phyloP scores from a whole-genome alignment of 2,797 vertebrate genomes.

The Phoxinus dragarum region DNA sequence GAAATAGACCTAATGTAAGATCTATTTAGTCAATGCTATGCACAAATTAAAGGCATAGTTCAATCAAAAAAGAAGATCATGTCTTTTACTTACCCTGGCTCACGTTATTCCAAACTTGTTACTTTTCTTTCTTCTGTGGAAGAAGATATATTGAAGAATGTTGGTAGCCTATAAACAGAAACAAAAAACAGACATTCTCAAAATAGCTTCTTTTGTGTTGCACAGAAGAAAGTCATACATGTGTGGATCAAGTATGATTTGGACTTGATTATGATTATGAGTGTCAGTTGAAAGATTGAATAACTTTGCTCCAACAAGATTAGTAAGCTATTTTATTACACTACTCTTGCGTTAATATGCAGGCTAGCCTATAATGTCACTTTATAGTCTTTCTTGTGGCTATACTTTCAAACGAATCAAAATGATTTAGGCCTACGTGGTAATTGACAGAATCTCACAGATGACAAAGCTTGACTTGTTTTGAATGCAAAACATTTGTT shows the following conservation, averaged over 20 bases:
- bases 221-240: neutral
- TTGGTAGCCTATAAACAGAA: neutral
- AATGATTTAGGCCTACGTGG: neutral
- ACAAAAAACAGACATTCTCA: neutral
- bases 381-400: neutral
- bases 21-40: neutral
- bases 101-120: neutral
- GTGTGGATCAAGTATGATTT: neutral
- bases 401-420: neutral
- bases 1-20: neutral
- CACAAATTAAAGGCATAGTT: neutral
- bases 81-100: neutral
- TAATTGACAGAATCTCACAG: neutral
- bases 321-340: neutral
- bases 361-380: no score
- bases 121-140: neutral
- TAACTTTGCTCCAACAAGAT: neutral
- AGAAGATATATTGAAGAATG: neutral
- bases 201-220: no score
- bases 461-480: neutral
- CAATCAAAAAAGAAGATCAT: neutral
- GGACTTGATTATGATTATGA: no score
- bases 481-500: neutral
- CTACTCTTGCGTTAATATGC: neutral
- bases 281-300: neutral